Conservation (phyloP, 2,113 vertebrate species). For the Erythrocercus mccallii region DNA sequence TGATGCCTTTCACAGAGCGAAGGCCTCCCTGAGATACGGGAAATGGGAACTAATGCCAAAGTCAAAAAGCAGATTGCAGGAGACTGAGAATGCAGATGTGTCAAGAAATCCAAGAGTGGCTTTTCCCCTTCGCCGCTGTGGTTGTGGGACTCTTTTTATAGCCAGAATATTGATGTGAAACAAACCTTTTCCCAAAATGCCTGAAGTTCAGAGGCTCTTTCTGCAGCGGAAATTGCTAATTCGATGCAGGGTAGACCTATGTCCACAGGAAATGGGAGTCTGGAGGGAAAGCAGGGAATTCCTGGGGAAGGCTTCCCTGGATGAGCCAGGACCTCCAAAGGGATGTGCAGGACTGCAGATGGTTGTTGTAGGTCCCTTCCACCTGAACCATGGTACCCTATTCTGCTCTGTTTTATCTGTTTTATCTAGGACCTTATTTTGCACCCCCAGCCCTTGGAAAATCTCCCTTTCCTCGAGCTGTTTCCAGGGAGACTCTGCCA, state of each 20-base stretch:
- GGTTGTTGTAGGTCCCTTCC: not conserved
- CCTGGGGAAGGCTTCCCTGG: not conserved
- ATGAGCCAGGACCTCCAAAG: not conserved
- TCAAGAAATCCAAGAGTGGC: not conserved
- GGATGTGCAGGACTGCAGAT: not conserved
- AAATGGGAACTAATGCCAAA: not conserved
- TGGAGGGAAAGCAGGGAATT: not conserved
- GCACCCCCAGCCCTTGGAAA: not conserved
- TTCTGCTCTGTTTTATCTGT: not conserved
- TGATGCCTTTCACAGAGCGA: not conserved
- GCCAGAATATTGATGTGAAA: not conserved
- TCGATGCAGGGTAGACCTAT: fast-evolving
- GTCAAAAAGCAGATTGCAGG: not conserved
- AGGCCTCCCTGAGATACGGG: not conserved
- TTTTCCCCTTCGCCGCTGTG: not conserved
- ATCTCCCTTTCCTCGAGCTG: not conserved
- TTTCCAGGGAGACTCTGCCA: not conserved
- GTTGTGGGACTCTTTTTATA: not conserved
- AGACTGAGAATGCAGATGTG: slow-evolving; percentile 22
- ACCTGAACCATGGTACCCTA: fast-evolving
- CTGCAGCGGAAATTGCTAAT: not conserved
- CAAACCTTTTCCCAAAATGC: not conserved
- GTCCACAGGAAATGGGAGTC: not conserved
- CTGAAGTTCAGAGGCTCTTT: not conserved
- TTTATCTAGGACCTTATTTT: not conserved